Conservation (phyloP, 2,113 vertebrate genomes). For the Tragelaphus scriptus region DNA sequence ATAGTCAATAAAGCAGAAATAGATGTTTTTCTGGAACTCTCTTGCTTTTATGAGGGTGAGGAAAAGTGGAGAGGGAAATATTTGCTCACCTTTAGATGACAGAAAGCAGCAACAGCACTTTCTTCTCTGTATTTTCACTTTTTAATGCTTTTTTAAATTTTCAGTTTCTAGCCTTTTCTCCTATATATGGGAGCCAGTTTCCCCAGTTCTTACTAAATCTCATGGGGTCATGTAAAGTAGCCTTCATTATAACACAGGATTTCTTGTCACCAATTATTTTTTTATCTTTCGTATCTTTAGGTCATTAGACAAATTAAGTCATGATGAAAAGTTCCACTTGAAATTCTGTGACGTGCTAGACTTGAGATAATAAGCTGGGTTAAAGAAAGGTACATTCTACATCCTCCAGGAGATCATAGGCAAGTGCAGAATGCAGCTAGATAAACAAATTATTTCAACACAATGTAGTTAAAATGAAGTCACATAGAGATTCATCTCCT, state of each 20-base stretch:
- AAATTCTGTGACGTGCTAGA: background rate
- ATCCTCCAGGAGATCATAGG: background rate
- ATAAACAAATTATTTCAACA: background rate
- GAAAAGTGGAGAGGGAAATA: background rate
- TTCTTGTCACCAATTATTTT: background rate
- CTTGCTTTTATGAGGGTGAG: accelerated
- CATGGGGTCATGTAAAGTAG: background rate
- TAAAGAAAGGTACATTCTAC: background rate
- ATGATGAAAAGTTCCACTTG: background rate
- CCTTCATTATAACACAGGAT: background rate
- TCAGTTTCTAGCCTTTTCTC: background rate
- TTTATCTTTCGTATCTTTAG: background rate
- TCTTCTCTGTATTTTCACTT: background rate
- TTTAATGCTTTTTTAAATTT: background rate
- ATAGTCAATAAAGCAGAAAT: too few relatives aligned
- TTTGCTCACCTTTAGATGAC: background rate
- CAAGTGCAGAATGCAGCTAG: background rate
- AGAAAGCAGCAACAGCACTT: background rate
- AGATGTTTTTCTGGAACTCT: too few relatives aligned
- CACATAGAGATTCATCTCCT: background rate
- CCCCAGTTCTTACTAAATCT: background rate
- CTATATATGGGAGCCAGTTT: background rate
- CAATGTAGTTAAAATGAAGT: background rate
- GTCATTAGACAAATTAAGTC: background rate
- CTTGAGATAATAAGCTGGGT: background rate